phyloP scores from a whole-genome alignment of 2,888 invertebrate genomes.

The Acrobasis consociella region DNA sequence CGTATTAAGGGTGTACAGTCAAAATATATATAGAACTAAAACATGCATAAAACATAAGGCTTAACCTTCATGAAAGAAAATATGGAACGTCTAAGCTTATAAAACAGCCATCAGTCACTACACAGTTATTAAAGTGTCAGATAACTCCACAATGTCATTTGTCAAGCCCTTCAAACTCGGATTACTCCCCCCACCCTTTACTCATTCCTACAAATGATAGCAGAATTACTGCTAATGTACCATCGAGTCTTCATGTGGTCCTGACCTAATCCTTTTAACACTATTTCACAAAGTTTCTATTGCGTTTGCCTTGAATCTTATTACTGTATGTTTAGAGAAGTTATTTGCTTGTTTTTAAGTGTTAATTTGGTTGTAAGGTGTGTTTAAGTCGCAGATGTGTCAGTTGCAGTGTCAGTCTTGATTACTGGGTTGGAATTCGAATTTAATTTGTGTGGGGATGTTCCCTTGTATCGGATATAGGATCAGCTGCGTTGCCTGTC shows the following conservation, averaged over 20 bases:
- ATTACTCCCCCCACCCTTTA: constrained; percentile 57
- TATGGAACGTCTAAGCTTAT: constrained; percentile 39
- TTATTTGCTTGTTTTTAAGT: constrained; percentile 32
- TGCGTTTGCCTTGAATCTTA: constrained; percentile 29
- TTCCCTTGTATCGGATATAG: constrained; percentile 41
- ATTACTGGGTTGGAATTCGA: constrained; percentile 69
- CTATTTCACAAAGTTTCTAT: constrained; percentile 29
- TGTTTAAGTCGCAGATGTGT: constrained; percentile 66
- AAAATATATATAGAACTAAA: background rate
- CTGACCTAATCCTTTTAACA: constrained; percentile 59
- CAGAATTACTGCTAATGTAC: constrained; percentile 43
- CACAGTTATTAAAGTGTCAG: constrained; percentile 54
- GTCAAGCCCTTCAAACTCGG: constrained; percentile 53
- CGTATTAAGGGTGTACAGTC: background rate
- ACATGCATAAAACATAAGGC: constrained; percentile 20
- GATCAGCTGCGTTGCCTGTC: constrained; percentile 62
- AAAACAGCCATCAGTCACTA: constrained; percentile 46
- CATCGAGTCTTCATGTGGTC: constrained; percentile 44
- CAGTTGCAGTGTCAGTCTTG: constrained; percentile 67
- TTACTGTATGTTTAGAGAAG: constrained; percentile 35
- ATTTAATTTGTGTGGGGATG: constrained; percentile 65
- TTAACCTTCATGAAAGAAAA: constrained; percentile 22
- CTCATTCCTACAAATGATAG: constrained; percentile 48
- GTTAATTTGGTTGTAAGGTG: constrained; percentile 34
- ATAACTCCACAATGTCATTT: constrained; percentile 51